Base-by-base conservation (phyloP, 1,140 invertebrate genomes). In the Ridgeia piscesae region DNA sequence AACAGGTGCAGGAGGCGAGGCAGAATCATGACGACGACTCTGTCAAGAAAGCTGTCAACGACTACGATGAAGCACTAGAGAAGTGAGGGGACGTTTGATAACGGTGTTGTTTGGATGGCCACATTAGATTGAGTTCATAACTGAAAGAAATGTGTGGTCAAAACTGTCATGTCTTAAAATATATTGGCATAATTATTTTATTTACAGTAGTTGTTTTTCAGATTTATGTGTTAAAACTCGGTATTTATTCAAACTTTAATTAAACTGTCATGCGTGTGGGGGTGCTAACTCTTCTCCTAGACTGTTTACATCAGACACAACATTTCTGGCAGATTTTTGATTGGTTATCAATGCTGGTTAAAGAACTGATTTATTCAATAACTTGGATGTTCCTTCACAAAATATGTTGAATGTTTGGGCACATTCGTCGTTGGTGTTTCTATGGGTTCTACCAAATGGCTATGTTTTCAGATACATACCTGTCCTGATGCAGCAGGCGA, bases 401-500 rank as follows among this genome's bases (percentile, higher is more conserved):
- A 77, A 77, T 77, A 0, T 77, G 89, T 34, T 27, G 31, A 89
- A 33, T 34, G 33, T 1, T 48, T 35, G 27, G 33, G 17, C 91
- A 91, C 34, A 4, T 91, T 77, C 58, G 27, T 31, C 58, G 27
- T 77, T 92, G 27, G n/a, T 33, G 97, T 92, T 77, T 77, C 58
- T 77, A 21, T 77, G 58, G 11, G 14, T 21, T 21, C 58, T 94
- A 90, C 90, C n/a, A n/a, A 77, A 17, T 31, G 2, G 2, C 58
- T 77, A 21, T 77, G 27, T 77, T 77, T 77, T 9, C 58, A 96
- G 95, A 88, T 98, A 97, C 94, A 97, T 99, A 92, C 99, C 99
- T 0, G 98, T 99, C 27, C 96, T 99, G 17, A 99, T 99, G 99
- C 98, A 99, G 4, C 99, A 99, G 96, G 99, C 99, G 0, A 99